These are phyloP conservation scores for Hermetia illucens DNA, from an alignment of 1,140 invertebrate genomes.

Conservation along the genomic window DNA sequence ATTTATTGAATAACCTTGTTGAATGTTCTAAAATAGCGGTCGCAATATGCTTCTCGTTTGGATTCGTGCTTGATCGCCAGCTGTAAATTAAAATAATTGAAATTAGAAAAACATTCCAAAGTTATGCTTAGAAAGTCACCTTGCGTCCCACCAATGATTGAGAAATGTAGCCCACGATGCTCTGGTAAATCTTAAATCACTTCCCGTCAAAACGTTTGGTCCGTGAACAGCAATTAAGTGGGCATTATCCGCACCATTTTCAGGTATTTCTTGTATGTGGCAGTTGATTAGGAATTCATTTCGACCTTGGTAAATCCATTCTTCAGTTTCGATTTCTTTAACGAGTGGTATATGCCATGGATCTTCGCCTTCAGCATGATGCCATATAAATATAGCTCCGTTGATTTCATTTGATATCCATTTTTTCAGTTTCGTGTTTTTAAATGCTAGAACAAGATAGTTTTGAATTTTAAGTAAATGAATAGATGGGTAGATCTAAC, in stretches of 20 bases:
- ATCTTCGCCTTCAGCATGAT: conserved; percentile 59
- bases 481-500: too few relatives aligned
- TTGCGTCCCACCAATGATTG: conserved; percentile 20
- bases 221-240: conserved; percentile 67
- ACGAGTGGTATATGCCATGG: conserved; percentile 49
- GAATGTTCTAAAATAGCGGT: conserved; percentile 15
- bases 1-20: conserved; percentile 13
- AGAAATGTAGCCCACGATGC: conserved; percentile 5
- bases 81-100: too few relatives aligned
- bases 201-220: conserved; percentile 39
- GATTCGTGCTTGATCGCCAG: background rate
- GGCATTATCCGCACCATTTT: conserved; percentile 77
- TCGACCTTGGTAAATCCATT: conserved; percentile 54
- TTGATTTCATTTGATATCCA: conserved; percentile 57
- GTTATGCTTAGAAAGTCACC: conserved; percentile 12
- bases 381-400: conserved; percentile 68
- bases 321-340: conserved; percentile 36
- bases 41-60: conserved; percentile 17
- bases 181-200: conserved; percentile 14
- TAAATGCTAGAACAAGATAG: conserved; percentile 42
- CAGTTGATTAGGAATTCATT: conserved; percentile 62
- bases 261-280: conserved; percentile 79
- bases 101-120: too few relatives aligned
- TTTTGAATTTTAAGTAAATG: conserved; percentile 1
- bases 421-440: conserved; percentile 41